Conservation (phyloP, 2,113 vertebrate species). For the Pavo muticus region DNA sequence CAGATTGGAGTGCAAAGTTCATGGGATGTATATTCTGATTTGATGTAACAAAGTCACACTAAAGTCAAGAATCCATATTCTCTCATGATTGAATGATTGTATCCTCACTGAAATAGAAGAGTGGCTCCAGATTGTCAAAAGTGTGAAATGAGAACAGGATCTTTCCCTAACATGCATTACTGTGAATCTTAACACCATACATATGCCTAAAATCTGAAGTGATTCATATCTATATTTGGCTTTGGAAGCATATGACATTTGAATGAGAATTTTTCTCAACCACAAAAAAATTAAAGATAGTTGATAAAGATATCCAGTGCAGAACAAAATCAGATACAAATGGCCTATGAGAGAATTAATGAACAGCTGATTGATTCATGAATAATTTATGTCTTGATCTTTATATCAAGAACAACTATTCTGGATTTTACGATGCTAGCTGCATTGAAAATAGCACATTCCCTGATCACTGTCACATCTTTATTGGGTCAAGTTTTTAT, state of each 20-base stretch:
- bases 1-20: background rate
- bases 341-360: background rate
- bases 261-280: constrained; percentile 51
- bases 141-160: constrained; percentile 57
- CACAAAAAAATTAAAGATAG: constrained; percentile 60
- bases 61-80: background rate
- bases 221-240: constrained; percentile 57
- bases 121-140: constrained; percentile 54
- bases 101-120: constrained; percentile 23
- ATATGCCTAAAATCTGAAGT: constrained; percentile 59
- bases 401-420: constrained; percentile 11
- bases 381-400: background rate
- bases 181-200: constrained; percentile 63
- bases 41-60: background rate
- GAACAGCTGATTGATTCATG: constrained; percentile 5
- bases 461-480: background rate
- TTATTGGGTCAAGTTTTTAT: background rate
- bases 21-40: background rate
- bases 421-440: background rate
- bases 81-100: background rate
- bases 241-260: constrained; percentile 62
- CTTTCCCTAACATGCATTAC: constrained; percentile 40
- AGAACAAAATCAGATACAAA: constrained; percentile 48
- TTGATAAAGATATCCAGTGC: constrained; percentile 27
- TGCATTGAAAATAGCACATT: background rate